Conservation (phyloP, 2,888 invertebrate genomes). For the Harpalus rufipes region DNA sequence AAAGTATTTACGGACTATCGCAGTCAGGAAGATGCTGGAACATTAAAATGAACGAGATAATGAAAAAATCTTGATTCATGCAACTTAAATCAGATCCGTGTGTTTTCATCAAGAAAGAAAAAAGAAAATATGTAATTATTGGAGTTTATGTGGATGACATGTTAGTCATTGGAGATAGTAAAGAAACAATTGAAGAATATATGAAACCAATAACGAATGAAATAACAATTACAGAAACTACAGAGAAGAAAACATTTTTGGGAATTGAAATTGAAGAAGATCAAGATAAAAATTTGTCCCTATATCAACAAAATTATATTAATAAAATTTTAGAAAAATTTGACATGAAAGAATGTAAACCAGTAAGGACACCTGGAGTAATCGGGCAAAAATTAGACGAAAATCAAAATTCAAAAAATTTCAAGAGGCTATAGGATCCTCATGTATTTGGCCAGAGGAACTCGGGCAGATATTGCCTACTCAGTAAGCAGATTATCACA, state of each 20-base stretch:
- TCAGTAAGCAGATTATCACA: constrained; percentile 7
- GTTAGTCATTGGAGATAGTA: background rate
- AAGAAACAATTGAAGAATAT: background rate
- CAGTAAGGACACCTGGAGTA: background rate
- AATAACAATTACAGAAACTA: background rate
- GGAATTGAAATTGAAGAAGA: constrained; percentile 4
- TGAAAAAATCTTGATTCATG: background rate
- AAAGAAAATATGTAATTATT: constrained; percentile 3
- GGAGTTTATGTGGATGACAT: constrained; percentile 15
- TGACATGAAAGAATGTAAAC: constrained; percentile 1
- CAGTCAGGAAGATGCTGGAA: constrained; percentile 18
- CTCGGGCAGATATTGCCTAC: background rate
- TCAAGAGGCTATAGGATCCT: background rate
- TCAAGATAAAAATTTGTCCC: background rate
- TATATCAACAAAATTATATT: background rate
- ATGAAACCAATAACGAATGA: background rate
- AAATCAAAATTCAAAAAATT: background rate
- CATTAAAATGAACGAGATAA: constrained; percentile 2
- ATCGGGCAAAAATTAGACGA: background rate
- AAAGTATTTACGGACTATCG: background rate
- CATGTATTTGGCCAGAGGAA: background rate
- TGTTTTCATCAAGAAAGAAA: background rate
- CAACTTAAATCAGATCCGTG: background rate
- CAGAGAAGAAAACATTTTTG: background rate
- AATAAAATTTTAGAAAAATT: background rate